phyloP scores from a whole-genome alignment of 1,140 invertebrate genomes.

The Danaus melanippus region DNA sequence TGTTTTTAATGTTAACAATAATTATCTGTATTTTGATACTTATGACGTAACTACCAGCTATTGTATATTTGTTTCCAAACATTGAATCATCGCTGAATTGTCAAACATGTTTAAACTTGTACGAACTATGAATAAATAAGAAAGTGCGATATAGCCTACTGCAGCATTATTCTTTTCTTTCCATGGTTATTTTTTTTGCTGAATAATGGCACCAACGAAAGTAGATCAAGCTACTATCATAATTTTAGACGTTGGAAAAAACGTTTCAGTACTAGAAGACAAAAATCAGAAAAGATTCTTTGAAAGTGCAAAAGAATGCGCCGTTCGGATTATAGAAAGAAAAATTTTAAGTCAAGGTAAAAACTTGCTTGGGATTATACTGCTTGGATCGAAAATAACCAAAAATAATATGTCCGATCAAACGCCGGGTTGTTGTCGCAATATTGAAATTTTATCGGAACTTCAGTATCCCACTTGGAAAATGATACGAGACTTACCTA shows the following conservation, averaged over 20 bases:
- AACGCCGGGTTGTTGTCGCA: conserved; percentile 33
- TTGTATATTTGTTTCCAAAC: too few relatives aligned
- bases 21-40: too few relatives aligned
- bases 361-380: conserved; percentile 49
- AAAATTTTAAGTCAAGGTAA: conserved; percentile 63
- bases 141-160: too few relatives aligned
- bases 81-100: conserved; percentile 1
- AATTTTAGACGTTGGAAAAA: conserved; percentile 59
- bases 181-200: not conserved
- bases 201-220: conserved; percentile 39
- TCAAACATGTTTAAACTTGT: conserved; percentile 10
- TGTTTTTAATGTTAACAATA: too few relatives aligned
- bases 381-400: conserved; percentile 56
- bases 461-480: conserved; percentile 49
- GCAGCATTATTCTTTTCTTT: too few relatives aligned
- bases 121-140: not conserved
- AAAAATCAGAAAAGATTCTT: conserved; percentile 51
- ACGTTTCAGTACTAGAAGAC: conserved; percentile 34
- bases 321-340: conserved; percentile 51
- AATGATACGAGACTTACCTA: conserved; percentile 53
- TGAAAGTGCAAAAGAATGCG: conserved; percentile 44
- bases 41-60: too few relatives aligned
- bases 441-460: conserved; percentile 43
- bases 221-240: conserved; percentile 55
- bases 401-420: conserved; percentile 44